Conservation (phyloP, 92 coral and sea anemone genomes). For the Paragorgia papillata region DNA sequence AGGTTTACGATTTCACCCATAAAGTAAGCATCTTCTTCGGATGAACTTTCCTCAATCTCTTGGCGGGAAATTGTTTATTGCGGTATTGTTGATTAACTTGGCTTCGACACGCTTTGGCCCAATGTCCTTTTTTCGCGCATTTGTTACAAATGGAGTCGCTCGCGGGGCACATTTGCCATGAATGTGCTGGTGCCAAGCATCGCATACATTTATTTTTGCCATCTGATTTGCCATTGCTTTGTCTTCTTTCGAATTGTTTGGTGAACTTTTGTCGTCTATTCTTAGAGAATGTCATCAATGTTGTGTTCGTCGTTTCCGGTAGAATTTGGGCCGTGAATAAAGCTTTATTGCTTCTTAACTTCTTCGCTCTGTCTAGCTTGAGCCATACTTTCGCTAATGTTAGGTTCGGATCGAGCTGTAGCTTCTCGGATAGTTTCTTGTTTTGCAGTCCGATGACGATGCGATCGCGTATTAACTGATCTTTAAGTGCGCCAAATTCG, state of each 20-base stretch:
- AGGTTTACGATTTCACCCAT: not conserved
- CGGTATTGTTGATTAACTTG: not conserved
- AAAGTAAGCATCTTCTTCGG: not conserved
- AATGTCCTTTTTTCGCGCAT: conserved; percentile 18
- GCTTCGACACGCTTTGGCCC: conserved; percentile 27
- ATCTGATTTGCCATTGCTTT: conserved; percentile 2
- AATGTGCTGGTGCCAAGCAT: conserved; percentile 8
- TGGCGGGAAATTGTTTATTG: not conserved
- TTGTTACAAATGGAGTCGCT: conserved; percentile 11
- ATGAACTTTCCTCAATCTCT: not conserved
- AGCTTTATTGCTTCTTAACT: conserved; percentile 45
- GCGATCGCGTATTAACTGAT: conserved; percentile 18
- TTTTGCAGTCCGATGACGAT: conserved; percentile 12
- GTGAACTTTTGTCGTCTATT: not conserved
- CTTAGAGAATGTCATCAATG: not conserved
- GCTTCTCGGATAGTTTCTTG: not conserved
- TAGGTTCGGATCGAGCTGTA: not conserved
- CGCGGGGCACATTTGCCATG: not conserved
- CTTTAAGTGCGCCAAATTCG: conserved; percentile 14
- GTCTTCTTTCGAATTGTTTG: no score
- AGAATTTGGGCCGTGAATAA: conserved; percentile 16
- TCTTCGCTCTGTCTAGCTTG: conserved; percentile 36
- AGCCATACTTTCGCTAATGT: conserved; percentile 9
- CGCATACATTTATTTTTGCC: conserved; percentile 24
- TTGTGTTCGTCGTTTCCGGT: not conserved